Evolutionary conservation across 1,140 invertebrate species (phyloP).

Genomic region (Calliopsis andreniformis): DNA sequence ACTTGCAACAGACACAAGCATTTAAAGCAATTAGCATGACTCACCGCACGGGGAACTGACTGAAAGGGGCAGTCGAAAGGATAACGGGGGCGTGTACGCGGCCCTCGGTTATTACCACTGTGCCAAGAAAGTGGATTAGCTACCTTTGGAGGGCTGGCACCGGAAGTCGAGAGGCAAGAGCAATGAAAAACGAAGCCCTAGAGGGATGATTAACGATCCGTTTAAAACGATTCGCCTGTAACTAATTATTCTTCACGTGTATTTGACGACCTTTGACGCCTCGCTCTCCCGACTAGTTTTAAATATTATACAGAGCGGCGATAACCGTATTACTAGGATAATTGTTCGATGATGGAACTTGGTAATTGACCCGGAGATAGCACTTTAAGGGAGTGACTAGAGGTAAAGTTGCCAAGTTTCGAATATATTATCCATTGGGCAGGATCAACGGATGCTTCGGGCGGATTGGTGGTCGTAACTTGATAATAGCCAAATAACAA

Average conservation of each 20-base stretch:
- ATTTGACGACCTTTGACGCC: neutral
- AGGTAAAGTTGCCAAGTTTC: conserved; percentile 47
- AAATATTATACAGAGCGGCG: conserved; percentile 5
- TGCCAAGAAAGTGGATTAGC: conserved; percentile 25
- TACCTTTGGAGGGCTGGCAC: neutral
- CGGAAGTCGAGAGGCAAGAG: neutral
- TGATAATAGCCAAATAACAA: conserved; percentile 44
- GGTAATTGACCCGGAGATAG: conserved; percentile 45
- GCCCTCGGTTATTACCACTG: conserved; percentile 10
- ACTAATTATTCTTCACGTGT: conserved; percentile 41
- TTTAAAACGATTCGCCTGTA: conserved; percentile 24
- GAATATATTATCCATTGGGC: conserved; percentile 21
- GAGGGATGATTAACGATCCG: conserved; percentile 51
- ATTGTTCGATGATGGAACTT: conserved; percentile 48
- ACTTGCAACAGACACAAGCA: conserved; percentile 19
- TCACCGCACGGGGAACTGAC: neutral
- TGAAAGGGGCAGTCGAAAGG: neutral
- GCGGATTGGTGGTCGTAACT: conserved; percentile 7
- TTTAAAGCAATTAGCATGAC: conserved; percentile 47
- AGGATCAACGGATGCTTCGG: conserved; percentile 34
- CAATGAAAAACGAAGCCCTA: neutral
- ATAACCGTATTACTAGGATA: conserved; percentile 55
- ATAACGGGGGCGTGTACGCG: neutral
- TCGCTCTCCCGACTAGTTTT: conserved; percentile 23
- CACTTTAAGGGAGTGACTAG: conserved; percentile 25